Percentiles rank a stretch among this genome's conserved stretches.
phyloP scores from a whole-genome alignment of 2,888 invertebrate species.

The Lasioglossum malachurum region DNA sequence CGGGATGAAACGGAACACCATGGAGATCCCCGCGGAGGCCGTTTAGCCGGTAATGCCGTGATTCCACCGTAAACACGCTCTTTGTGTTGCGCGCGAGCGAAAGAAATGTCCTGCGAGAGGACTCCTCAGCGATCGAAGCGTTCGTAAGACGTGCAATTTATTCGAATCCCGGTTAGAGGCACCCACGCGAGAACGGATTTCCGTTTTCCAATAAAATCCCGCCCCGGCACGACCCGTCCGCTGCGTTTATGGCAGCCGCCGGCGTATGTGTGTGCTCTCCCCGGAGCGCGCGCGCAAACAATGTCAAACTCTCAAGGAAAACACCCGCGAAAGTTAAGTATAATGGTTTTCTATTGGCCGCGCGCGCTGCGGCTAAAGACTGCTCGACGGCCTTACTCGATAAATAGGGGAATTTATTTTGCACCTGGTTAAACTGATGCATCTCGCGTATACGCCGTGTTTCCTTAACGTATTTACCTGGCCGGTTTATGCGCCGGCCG shows the following conservation, averaged over 20 bases:
- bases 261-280: background rate
- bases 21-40: constrained; percentile 28
- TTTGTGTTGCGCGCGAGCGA: constrained; percentile 56
- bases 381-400: constrained; percentile 33
- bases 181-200: constrained; percentile 73
- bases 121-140: constrained; percentile 57
- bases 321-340: constrained; percentile 51
- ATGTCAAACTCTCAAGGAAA: constrained; percentile 61
- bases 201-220: constrained; percentile 75
- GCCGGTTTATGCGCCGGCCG: constrained; percentile 15
- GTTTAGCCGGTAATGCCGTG: constrained; percentile 63
- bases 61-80: constrained; percentile 64
- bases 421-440: constrained; percentile 44
- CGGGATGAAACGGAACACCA: constrained; percentile 75
- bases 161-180: constrained; percentile 71
- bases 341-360: constrained; percentile 56
- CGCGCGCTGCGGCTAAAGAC: constrained; percentile 38
- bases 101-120: constrained; percentile 59
- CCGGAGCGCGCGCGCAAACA: constrained; percentile 46
- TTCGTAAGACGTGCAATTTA: constrained; percentile 77
- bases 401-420: constrained; percentile 63
- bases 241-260: constrained; percentile 50
- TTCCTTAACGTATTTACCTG: constrained; percentile 46
- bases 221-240: constrained; percentile 45
- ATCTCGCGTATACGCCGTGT: constrained; percentile 24